These are phyloP conservation scores for Limnephilus lunatus DNA, from an alignment of 2,888 invertebrate genomes.

Conservation along the genomic window DNA sequence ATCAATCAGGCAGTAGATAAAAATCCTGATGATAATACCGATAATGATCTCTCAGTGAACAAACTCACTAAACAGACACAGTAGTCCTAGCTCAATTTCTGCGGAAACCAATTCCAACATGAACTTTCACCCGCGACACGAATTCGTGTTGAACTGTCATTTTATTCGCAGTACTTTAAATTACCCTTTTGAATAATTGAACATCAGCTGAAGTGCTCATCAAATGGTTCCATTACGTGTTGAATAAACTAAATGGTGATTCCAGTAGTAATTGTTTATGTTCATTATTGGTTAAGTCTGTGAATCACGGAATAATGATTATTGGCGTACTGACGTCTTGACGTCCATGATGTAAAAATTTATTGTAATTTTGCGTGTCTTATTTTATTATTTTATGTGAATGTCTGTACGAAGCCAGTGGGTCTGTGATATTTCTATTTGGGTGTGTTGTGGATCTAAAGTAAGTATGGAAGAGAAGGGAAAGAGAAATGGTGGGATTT, in stretches of 20 bases:
- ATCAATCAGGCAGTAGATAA: neutral
- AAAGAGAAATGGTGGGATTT: too few species aligned
- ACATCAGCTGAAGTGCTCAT: conserved; percentile 14
- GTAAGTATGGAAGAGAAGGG: too few species aligned
- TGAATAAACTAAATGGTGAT: neutral
- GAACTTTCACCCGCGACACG: conserved; percentile 21
- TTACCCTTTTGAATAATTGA: conserved; percentile 30
- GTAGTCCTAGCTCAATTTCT: neutral
- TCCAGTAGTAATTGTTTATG: neutral
- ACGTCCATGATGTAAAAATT: neutral
- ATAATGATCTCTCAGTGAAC: neutral
- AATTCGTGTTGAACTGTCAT: conserved; percentile 45
- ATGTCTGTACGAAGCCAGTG: too few species aligned
- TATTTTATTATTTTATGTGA: neutral
- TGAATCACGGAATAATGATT: neutral
- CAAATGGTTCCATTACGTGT: conserved; percentile 37
- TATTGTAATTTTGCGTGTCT: neutral
- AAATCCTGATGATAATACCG: neutral
- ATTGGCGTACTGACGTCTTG: neutral
- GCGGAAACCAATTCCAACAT: conserved; percentile 4
- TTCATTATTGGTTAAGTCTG: neutral
- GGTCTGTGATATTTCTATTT: too few species aligned
- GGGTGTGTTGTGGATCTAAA: too few species aligned
- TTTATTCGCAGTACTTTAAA: neutral
- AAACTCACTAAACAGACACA: neutral